phyloP scores from a whole-genome alignment of 2,113 vertebrate genomes.

The Caloenas nicobarica region DNA sequence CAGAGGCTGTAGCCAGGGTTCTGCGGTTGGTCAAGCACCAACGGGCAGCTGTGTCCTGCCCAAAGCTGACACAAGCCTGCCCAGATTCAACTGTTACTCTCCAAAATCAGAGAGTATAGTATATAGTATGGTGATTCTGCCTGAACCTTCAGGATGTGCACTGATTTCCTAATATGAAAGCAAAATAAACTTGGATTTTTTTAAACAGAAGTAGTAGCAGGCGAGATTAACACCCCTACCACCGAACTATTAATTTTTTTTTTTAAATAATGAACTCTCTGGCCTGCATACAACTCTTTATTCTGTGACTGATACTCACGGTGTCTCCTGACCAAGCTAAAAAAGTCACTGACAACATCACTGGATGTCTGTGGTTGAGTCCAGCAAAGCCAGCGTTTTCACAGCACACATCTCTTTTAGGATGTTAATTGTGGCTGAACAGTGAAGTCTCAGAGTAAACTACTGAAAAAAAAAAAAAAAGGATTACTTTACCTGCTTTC shows the following conservation, averaged over 20 bases:
- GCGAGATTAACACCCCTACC: not conserved
- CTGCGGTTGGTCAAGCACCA: not conserved
- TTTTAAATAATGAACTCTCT: not conserved
- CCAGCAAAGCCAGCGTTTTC: not conserved
- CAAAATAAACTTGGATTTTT: constrained; percentile 15
- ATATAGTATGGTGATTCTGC: not conserved
- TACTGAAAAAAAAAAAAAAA: too few relatives aligned
- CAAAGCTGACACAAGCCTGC: not conserved
- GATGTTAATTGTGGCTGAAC: not conserved
- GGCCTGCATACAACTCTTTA: not conserved
- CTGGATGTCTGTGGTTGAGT: not conserved
- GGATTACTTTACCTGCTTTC: constrained; percentile 73
- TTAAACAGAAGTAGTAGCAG: not conserved
- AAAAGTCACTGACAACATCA: not conserved
- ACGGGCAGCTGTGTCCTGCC: not conserved
- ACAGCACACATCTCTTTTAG: not conserved
- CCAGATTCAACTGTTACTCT: not conserved
- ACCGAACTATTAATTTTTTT: not conserved
- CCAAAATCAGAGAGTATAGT: not conserved
- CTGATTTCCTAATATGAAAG: not conserved
- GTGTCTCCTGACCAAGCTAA: not conserved
- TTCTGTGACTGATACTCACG: not conserved
- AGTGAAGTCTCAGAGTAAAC: not conserved
- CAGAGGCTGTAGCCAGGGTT: not conserved
- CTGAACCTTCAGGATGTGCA: not conserved